phyloP scores from a whole-genome alignment of 1,140 invertebrate genomes.

The Amphibalanus amphitrite region DNA sequence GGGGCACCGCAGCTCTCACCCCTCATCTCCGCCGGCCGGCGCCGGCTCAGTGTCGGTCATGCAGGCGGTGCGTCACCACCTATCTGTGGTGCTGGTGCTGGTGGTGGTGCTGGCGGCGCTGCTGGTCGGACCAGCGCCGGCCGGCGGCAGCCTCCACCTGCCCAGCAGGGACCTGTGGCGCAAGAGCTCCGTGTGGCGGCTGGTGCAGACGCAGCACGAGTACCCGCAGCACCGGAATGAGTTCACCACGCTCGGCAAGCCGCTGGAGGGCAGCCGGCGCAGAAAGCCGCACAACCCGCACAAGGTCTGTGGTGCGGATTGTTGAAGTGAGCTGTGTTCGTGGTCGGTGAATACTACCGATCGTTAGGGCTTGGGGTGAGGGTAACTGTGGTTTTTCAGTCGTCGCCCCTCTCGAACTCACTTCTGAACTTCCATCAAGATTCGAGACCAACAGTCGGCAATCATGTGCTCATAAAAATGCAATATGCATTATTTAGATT shows the following conservation, averaged over 20 bases:
- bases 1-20: too few species aligned
- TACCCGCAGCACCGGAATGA: conserved; percentile 3
- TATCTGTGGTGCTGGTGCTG: background rate
- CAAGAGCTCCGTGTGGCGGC: background rate
- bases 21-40: too few species aligned
- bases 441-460: too few species aligned
- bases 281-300: background rate
- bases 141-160: background rate
- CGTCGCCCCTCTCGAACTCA: too few species aligned
- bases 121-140: background rate
- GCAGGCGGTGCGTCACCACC: too few species aligned
- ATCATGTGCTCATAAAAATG: too few species aligned
- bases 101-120: background rate
- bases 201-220: background rate
- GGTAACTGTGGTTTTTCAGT: too few species aligned
- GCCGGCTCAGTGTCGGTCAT: background rate
- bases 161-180: conserved; percentile 1
- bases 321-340: too few species aligned
- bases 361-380: too few species aligned
- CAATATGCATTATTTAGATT: too few species aligned
- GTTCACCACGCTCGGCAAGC: conserved; percentile 3
- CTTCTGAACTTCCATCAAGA: too few species aligned
- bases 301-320: background rate
- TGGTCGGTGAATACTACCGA: too few species aligned
- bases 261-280: background rate